Evolutionary conservation across 2,888 invertebrate species (phyloP).

Genomic region (Galerucella calmariensis): DNA sequence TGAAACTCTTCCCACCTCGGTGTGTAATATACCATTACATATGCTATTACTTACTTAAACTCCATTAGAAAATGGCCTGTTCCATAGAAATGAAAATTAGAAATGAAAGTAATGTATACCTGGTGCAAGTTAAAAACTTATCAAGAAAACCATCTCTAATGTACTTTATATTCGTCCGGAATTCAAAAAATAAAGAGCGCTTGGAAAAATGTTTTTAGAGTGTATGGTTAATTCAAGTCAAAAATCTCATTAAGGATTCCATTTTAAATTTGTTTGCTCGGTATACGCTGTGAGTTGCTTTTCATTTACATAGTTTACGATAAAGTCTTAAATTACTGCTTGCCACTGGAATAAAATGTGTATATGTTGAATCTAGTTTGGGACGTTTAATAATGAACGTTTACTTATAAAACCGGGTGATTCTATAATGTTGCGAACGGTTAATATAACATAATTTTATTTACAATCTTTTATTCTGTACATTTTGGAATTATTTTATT

Average conservation of each 20-base stretch:
- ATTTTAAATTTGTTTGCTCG: slow-evolving; percentile 26
- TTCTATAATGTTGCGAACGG: no score
- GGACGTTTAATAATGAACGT: neutral
- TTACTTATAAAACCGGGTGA: no score
- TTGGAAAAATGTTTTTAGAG: slow-evolving; percentile 4
- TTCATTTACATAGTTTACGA: slow-evolving; percentile 23
- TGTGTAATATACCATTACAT: no score
- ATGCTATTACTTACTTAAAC: no score
- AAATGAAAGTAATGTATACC: neutral
- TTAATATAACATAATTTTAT: no score
- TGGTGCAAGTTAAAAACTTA: neutral
- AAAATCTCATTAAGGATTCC: slow-evolving; percentile 25
- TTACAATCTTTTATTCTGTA: no score
- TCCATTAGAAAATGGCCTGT: no score
- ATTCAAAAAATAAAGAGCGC: slow-evolving; percentile 2
- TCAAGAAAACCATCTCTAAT: neutral
- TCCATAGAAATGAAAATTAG: no score
- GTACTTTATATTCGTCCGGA: slow-evolving; percentile 2
- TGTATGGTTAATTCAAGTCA: slow-evolving; percentile 19
- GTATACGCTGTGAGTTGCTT: neutral
- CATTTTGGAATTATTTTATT: no score
- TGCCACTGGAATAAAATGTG: neutral
- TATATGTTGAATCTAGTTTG: slow-evolving; percentile 6
- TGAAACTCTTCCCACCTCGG: no score
- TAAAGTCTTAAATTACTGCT: slow-evolving; percentile 21